Percentiles rank a stretch among this genome's conserved stretches.
phyloP scores from a whole-genome alignment of 2,113 vertebrate genomes.

The Oxyura jamaicensis region DNA sequence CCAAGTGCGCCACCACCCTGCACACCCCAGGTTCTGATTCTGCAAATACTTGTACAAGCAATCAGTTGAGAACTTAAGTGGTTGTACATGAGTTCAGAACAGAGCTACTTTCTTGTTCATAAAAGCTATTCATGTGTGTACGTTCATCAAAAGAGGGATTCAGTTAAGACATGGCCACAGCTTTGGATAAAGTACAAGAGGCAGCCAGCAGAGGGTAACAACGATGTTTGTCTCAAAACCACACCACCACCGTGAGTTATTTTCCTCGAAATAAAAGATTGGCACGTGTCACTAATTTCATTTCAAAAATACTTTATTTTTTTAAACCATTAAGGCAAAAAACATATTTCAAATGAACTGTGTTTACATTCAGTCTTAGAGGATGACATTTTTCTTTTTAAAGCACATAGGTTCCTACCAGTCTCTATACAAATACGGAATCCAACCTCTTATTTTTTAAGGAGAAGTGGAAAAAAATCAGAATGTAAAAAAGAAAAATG shows the following conservation, averaged over 20 bases:
- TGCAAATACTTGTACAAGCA: not conserved
- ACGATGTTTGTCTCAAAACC: not conserved
- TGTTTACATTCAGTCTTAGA: conserved; percentile 79
- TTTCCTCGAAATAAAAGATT: not conserved
- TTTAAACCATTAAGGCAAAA: conserved; percentile 78
- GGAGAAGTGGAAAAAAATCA: not conserved
- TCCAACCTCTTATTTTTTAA: conserved; percentile 32
- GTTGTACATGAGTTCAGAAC: not conserved
- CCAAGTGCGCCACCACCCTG: not conserved
- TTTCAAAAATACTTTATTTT: conserved; percentile 81
- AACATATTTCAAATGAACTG: conserved; percentile 68
- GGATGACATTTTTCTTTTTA: conserved; percentile 30
- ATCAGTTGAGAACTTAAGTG: accelerated
- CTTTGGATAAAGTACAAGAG: not conserved
- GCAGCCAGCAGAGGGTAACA: not conserved
- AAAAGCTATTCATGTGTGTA: not conserved
- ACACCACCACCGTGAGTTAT: not conserved
- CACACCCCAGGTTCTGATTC: not conserved
- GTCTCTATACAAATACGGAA: conserved; percentile 56
- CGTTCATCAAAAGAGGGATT: not conserved
- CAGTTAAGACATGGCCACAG: not conserved
- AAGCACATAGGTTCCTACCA: conserved; percentile 40
- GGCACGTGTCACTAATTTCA: not conserved
- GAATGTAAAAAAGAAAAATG: conserved; percentile 20
- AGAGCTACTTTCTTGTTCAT: accelerated